These are phyloP conservation scores for Pampus argenteus DNA, from an alignment of 2,797 vertebrate species.

Conservation along the genomic window DNA sequence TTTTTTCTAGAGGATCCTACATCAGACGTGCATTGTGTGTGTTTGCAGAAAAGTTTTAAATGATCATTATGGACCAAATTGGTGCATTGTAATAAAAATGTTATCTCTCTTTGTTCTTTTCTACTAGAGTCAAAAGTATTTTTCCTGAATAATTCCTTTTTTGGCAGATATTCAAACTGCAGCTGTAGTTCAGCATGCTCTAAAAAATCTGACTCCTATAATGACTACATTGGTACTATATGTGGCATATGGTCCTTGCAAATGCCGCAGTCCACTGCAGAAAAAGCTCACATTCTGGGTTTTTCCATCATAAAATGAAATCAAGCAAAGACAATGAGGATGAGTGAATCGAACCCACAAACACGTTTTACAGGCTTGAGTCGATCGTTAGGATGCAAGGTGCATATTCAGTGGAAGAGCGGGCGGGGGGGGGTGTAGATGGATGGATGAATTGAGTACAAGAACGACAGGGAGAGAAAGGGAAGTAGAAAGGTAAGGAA, in stretches of 20 bases:
- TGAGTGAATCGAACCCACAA: slow-evolving; percentile 70
- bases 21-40: slow-evolving; percentile 40
- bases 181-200: slow-evolving; percentile 48
- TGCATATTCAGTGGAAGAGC: slow-evolving; percentile 49
- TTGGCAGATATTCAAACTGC: slow-evolving; percentile 48
- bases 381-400: slow-evolving; percentile 70
- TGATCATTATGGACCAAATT: slow-evolving; percentile 30
- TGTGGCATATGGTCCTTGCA: slow-evolving; percentile 60
- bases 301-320: slow-evolving; percentile 76
- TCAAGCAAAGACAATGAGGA: slow-evolving; percentile 75
- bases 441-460: slow-evolving; percentile 25
- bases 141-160: slow-evolving; percentile 33
- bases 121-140: slow-evolving; percentile 15
- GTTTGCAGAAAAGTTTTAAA: slow-evolving; percentile 14
- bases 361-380: slow-evolving; percentile 70
- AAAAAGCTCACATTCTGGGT: slow-evolving; percentile 69
- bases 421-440: slow-evolving; percentile 2
- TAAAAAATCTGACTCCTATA: slow-evolving; percentile 33
- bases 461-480: not conserved
- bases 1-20: too few relatives aligned
- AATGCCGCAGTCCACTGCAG: slow-evolving; percentile 78
- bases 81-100: slow-evolving; percentile 36
- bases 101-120: slow-evolving; percentile 33
- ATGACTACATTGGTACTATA: slow-evolving; percentile 45
- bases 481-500: not conserved